Base-by-base conservation (phyloP, 2,113 vertebrate species). In the Hippocampus guttulatus region DNA sequence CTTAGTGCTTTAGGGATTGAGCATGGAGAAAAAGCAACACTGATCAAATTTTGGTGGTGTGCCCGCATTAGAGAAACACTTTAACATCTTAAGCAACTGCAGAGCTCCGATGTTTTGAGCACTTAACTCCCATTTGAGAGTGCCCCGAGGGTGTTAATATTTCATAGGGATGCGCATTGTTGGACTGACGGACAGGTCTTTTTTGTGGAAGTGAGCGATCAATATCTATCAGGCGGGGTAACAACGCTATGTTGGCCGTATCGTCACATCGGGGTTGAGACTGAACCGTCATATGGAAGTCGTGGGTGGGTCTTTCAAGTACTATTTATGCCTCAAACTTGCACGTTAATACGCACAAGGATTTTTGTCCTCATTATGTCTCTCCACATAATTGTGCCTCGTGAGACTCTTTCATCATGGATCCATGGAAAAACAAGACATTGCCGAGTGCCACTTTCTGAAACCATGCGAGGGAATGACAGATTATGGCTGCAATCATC, bases 181-280 rank as follows among this genome's bases (percentile, higher is more conserved):
- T 64, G 70, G 64, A 75, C 52, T 67, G 71, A 77, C 70, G 62
- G 73, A 64, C 18, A 15, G 18, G 25, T 70, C 72, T 54, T 70
- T 27, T 38, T 72, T 63, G 41, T 47, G 77, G 75, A 69, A 84
- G 72, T 12, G 21, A 51, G 68, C 69, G 74, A 85, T 90, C 85
- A 70, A 83, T 86, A 85, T 67, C 84, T 76, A 87, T 87, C 76
- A 71, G 71, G 70, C 68, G 73, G 65, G 40, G 61, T 77, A 75
- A 55, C 16, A 40, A 64, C 43, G 41, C 65, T 49, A 18, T 52
- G 62, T 27, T 57, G 18, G 74, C 43, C 18, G 15, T 18, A 27
- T 21, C 18, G 15, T n/a, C 10, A 23, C 20, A 40, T 20, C 40
- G 11, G 33, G 18, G 33, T 38, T 4, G 27, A 30, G 58, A 20